Conservation (phyloP, 2,797 vertebrate genomes). For the Pangasius djambal region DNA sequence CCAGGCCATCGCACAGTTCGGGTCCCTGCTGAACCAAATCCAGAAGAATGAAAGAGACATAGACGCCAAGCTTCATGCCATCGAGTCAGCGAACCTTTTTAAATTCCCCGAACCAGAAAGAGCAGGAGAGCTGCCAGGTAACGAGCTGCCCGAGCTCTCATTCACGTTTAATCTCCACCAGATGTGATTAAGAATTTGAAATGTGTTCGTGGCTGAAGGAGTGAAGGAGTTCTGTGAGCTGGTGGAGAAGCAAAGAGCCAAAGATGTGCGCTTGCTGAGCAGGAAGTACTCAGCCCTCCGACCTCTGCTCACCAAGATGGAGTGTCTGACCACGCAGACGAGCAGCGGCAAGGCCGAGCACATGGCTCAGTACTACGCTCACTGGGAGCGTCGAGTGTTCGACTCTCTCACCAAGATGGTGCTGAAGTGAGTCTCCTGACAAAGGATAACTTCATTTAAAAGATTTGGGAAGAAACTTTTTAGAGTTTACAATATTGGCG, state of each 20-base stretch:
- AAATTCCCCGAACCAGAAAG: constrained; percentile 73
- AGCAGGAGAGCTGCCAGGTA: constrained; percentile 81
- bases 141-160: background rate
- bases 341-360: constrained; percentile 82
- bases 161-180: background rate
- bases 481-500: background rate
- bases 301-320: constrained; percentile 84
- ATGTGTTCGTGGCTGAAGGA: constrained; percentile 69
- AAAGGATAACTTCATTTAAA: background rate
- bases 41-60: constrained; percentile 84
- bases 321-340: constrained; percentile 81
- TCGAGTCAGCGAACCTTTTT: constrained; percentile 84
- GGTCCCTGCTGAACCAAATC: constrained; percentile 84
- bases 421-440: constrained; percentile 76
- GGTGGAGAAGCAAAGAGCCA: constrained; percentile 78
- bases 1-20: constrained; percentile 81
- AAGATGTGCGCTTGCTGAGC: constrained; percentile 77
- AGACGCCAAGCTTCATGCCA: constrained; percentile 74
- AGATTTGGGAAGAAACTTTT: background rate
- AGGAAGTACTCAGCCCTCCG: constrained; percentile 84
- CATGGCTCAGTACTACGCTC: constrained; percentile 83
- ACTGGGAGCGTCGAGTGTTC: constrained; percentile 87
- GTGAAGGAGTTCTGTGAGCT: constrained; percentile 87
- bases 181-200: background rate
- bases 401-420: constrained; percentile 83